Base-by-base conservation (phyloP, 2,113 vertebrate genomes). In the Tenrec ecaudatus region DNA sequence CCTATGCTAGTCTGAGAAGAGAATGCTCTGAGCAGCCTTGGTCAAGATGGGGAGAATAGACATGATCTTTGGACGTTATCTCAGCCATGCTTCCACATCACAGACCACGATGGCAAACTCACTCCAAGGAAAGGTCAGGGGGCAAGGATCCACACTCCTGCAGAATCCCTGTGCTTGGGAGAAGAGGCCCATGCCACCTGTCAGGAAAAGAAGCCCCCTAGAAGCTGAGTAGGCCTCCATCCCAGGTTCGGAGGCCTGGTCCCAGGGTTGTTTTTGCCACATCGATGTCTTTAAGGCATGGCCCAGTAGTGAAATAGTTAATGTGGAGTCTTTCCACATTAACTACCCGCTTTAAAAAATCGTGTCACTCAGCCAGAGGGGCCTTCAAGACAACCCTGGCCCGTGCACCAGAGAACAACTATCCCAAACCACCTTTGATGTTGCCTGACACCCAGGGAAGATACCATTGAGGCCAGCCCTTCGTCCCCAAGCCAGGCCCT, bases 291-390 rank as follows among this genome's bases (percentile, higher is more conserved):
- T 66, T 5, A 3, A 62, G 82, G 38, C 47, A 69, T 80, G 66
- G 79, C 80, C 1, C 3, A 84, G 36, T 75, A 2, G 0, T 27
- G n/a, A 85, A 84, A 81, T 40, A 68, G 43, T 81, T 64, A 17
- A 22, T 58, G 90, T 80, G 29, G 58, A 33, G 68, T 77, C 80
- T 79, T 81, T 71, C 62, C 62, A 62, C 36, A 40, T 81, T 73
- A n/a, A 83, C 68, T 88, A 80, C 47, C 76, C 66, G 36, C 53
- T 85, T 94, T 80, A 91, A 87, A 53, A 91, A 77, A 93, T 80
- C 69, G 40, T 19, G 75, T 84, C 68, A 69, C 6, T 40, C 57
- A 62, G 60, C 22, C 19, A 40, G 78, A 73, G n/a, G 22, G 17
- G 36, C 31, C 47, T 76, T 88, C 43, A 29, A 58, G 83, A 75